Percentiles rank a stretch among this genome's conserved stretches.
Conservation (phyloP, 2,113 vertebrate genomes). For the Channa maculata region DNA sequence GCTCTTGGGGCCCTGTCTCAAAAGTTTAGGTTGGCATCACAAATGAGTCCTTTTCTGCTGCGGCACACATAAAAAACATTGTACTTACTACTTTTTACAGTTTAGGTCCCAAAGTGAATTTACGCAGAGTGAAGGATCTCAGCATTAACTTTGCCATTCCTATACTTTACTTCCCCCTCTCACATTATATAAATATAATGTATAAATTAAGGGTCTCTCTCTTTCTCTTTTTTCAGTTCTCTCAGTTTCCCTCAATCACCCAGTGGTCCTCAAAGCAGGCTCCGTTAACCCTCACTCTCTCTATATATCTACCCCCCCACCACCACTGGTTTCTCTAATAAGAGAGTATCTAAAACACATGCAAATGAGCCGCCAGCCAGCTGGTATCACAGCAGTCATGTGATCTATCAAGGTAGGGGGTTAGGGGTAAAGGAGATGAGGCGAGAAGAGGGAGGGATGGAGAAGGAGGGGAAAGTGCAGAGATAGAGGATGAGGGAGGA, state of each 20-base stretch:
- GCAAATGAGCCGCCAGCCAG: constrained; percentile 83
- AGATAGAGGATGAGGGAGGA: constrained; percentile 28
- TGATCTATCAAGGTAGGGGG: constrained; percentile 83
- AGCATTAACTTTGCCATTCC: constrained; percentile 18
- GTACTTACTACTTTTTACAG: constrained; percentile 2
- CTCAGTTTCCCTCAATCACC: constrained; percentile 40
- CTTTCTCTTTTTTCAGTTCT: constrained; percentile 28
- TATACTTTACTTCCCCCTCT: constrained; percentile 5
- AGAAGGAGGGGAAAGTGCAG: background rate
- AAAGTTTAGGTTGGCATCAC: background rate
- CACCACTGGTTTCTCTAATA: constrained; percentile 67
- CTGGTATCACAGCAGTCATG: constrained; percentile 83
- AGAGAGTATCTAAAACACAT: constrained; percentile 77
- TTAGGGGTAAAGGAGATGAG: constrained; percentile 73
- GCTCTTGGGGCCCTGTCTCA: background rate
- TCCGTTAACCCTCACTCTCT: constrained; percentile 39
- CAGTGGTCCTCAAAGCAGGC: constrained; percentile 27
- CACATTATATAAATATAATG: too few species aligned
- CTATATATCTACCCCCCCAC: constrained; percentile 36
- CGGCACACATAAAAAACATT: constrained; percentile 3
- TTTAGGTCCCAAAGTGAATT: constrained; percentile 9
- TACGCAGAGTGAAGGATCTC: constrained; percentile 25
- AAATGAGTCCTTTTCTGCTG: background rate
- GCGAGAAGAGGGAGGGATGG: constrained; percentile 20
- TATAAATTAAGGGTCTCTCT: constrained; percentile 15